phyloP scores from a whole-genome alignment of 2,888 invertebrate species.

The Melitaea athalia region DNA sequence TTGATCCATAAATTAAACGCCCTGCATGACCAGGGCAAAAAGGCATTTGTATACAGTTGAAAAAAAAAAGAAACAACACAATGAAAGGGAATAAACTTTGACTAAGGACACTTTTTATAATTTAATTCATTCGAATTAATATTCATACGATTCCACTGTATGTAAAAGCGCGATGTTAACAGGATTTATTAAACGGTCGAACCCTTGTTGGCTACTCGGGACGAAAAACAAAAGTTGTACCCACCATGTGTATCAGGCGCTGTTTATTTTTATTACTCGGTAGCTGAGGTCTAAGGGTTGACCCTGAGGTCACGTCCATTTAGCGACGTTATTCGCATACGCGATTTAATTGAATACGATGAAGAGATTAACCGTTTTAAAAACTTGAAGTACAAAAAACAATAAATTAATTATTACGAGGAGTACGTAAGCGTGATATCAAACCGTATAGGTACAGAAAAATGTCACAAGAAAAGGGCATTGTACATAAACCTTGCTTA shows the following conservation, averaged over 20 bases:
- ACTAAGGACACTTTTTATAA: not conserved
- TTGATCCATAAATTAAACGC: no score
- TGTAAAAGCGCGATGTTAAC: slow-evolving; percentile 30
- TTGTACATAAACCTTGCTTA: not conserved
- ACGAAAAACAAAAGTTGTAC: slow-evolving; percentile 48
- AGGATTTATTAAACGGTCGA: slow-evolving; percentile 35
- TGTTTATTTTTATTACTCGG: slow-evolving; percentile 42
- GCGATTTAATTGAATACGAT: not conserved
- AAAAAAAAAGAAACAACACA: not conserved
- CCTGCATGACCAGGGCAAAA: no score
- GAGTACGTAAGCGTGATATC: no score
- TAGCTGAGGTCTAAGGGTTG: slow-evolving; percentile 21
- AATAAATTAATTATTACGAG: no score
- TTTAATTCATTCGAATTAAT: slow-evolving; percentile 17
- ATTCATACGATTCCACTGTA: slow-evolving; percentile 1
- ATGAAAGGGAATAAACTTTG: not conserved
- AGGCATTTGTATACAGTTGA: no score
- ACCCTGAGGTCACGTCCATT: slow-evolving; percentile 9
- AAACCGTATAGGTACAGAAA: no score
- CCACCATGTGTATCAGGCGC: slow-evolving; percentile 43
- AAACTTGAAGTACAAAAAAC: no score
- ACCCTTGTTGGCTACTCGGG: slow-evolving; percentile 39
- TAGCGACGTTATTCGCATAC: not conserved
- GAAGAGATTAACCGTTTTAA: no score
- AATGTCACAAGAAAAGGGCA: no score